These are phyloP conservation scores for Pilophorus perplexus DNA, from an alignment of 2,888 invertebrate genomes.

Conservation along the genomic window DNA sequence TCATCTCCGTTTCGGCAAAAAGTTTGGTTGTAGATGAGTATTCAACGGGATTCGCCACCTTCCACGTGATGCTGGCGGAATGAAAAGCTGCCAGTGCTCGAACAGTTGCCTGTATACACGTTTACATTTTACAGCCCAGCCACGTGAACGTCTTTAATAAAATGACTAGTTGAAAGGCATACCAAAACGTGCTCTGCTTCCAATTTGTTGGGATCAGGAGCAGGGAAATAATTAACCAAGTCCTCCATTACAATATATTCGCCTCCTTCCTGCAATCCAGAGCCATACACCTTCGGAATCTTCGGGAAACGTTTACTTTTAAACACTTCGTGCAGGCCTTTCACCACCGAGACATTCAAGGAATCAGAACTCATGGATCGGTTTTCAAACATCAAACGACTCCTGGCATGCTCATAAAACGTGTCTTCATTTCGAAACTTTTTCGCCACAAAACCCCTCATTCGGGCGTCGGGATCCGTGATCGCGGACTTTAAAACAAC, in stretches of 20 bases:
- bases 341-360: too few species aligned
- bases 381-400: not conserved
- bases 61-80: not conserved
- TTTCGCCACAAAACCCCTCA: not conserved
- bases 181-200: slow-evolving; percentile 5
- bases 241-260: slow-evolving; percentile 6
- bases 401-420: not conserved
- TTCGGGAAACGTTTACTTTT: too few species aligned
- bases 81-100: not conserved
- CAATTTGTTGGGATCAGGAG: not conserved
- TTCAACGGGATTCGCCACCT: not conserved
- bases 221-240: not conserved
- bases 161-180: too few species aligned
- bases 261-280: not conserved
- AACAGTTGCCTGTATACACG: not conserved
- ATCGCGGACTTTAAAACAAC: not conserved
- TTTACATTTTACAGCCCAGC: too few species aligned
- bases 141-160: too few species aligned
- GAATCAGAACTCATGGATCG: too few species aligned
- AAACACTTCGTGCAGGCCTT: too few species aligned
- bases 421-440: slow-evolving; percentile 10
- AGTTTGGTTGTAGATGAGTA: not conserved
- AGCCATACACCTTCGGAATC: not conserved
- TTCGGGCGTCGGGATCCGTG: not conserved
- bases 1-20: not conserved